phyloP scores from a whole-genome alignment of 2,113 vertebrate species.

The Castor canadensis region DNA sequence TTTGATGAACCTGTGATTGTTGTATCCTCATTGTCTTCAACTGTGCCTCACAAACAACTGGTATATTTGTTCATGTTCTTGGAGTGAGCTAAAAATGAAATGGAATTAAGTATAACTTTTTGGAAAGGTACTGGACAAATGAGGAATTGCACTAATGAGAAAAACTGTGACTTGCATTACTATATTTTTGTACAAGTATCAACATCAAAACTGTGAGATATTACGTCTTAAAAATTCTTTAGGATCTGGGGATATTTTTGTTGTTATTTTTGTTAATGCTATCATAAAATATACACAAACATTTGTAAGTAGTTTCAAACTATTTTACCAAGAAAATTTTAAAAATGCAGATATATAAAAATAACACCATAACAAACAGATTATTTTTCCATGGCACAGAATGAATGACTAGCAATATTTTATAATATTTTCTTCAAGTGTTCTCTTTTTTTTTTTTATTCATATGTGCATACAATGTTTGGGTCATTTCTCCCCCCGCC shows the following conservation, averaged over 20 bases:
- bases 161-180: background rate
- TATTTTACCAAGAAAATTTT: background rate
- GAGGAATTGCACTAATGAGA: background rate
- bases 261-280: background rate
- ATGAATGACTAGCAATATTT: background rate
- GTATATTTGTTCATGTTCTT: background rate
- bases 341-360: background rate
- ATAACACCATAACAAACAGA: background rate
- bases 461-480: too few relatives aligned
- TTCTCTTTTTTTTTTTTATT: too few relatives aligned
- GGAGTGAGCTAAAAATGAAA: background rate
- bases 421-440: conserved; percentile 11
- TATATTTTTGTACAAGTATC: background rate
- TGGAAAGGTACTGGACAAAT: background rate
- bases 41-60: background rate
- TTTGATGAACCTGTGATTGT: background rate
- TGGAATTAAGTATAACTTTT: background rate
- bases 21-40: background rate
- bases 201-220: background rate
- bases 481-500: too few relatives aligned
- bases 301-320: background rate
- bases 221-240: conserved; percentile 6
- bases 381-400: background rate
- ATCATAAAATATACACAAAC: background rate
- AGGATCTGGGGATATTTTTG: background rate